Percentiles rank a stretch among this genome's conserved stretches.
Conservation (phyloP, 2,888 invertebrate species). For the Drosophila paranaensis region DNA sequence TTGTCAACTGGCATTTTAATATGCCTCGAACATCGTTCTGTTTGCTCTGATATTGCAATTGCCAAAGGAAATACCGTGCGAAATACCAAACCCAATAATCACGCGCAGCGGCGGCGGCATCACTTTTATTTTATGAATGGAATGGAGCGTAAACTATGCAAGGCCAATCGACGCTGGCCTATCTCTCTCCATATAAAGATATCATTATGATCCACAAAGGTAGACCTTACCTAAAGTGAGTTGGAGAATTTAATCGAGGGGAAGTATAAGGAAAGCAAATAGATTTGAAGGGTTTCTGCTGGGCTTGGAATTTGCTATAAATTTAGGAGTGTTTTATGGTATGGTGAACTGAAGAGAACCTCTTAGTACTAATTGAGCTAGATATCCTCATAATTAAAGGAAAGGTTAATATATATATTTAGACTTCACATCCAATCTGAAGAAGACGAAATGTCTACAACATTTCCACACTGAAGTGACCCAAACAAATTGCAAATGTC, state of each 20-base stretch:
- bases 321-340: background rate
- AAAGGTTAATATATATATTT: too few species aligned
- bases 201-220: conserved; percentile 12
- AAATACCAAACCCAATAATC: conserved; percentile 16
- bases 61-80: conserved; percentile 40
- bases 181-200: conserved; percentile 9
- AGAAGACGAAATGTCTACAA: background rate
- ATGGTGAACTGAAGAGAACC: too few species aligned
- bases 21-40: conserved; percentile 36
- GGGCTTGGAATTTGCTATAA: background rate
- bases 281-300: too few species aligned
- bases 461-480: conserved; percentile 9
- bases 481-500: conserved; percentile 44
- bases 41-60: conserved; percentile 28
- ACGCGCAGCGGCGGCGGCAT: conserved; percentile 11
- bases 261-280: background rate
- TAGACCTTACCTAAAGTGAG: background rate
- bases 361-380: too few species aligned
- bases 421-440: too few species aligned
- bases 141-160: conserved; percentile 24
- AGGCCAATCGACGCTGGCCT: conserved; percentile 15
- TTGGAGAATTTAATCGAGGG: too few species aligned
- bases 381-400: too few species aligned
- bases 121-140: conserved; percentile 32
- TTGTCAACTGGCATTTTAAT: conserved; percentile 65